Evolutionary conservation across 35 echinoderm and acorn worm species (phyloP), one percentile per base, ranked within the genome.

Genomic region (Heliocidaris erythrogramma): DNA sequence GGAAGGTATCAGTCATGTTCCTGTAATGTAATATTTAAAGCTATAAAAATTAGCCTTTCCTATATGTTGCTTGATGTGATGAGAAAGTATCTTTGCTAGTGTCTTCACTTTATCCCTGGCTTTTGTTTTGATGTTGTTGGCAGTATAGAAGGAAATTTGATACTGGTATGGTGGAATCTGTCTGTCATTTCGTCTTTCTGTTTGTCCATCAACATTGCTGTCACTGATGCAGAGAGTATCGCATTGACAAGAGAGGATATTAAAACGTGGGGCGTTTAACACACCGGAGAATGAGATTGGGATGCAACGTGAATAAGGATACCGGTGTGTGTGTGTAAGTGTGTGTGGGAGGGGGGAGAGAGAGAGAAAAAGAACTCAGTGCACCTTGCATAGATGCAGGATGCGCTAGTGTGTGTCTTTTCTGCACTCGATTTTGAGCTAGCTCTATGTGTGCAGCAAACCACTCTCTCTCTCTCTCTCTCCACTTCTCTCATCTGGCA

Each of bases 241-340:
- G 87, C 87, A 89, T 89, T 89, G 87, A 89, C 87, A 89, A 89
- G 87, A 30, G 87, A 89, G 87, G 87, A 89, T 89, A 89, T 89
- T 89, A 89, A 89, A 89, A 89, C 87, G 87, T 89, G 31, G 87
- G 87, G 47, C 47, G 32, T 48, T 48, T 89, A 89, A 48, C 87
- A 89, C 87, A 48, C 87, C 24, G 12, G 17, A 89, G 30, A 89
- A 89, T 89, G 87, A 89, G 87, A 48, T 18, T 89, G 87, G 47
- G 87, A 89, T 89, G 31, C 87, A 16, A 32, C 9, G 87, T 48
- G 32, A 47, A 48, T 89, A 89, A 31, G 87, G 11, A 89, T 89
- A 89, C 1, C 5, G 32, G 87, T 18, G 7, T 89, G 87, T 89
- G 31, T 89, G 32, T 89, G 29, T n/a, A 30, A 16, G 87, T 35